phyloP scores from a whole-genome alignment of 2,888 invertebrate species.

The Philereme transversata region DNA sequence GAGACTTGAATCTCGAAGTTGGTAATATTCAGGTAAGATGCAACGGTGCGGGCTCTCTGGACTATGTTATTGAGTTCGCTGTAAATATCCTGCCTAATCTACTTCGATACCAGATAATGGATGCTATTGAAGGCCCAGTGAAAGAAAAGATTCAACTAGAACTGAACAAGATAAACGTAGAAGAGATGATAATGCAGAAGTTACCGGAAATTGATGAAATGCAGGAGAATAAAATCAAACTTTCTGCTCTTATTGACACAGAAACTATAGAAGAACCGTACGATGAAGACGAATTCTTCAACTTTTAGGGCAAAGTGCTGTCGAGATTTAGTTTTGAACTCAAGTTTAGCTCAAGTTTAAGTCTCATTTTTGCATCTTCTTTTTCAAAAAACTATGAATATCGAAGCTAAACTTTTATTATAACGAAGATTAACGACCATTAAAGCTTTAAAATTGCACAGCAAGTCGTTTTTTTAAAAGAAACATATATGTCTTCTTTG shows the following conservation, averaged over 20 bases:
- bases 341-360: too few species aligned
- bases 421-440: too few species aligned
- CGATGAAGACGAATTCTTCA: conserved; percentile 78
- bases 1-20: conserved; percentile 90
- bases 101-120: conserved; percentile 93
- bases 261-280: conserved; percentile 49
- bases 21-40: conserved; percentile 93
- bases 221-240: conserved; percentile 73
- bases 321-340: too few species aligned
- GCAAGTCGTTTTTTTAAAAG: too few species aligned
- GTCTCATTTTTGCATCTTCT: too few species aligned
- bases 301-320: conserved; percentile 55
- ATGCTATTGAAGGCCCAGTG: conserved; percentile 91
- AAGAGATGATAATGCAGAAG: conserved; percentile 88
- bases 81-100: conserved; percentile 94
- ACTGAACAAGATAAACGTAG: conserved; percentile 89
- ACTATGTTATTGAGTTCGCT: conserved; percentile 91
- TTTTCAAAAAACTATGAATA: too few species aligned
- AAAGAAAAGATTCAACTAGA: conserved; percentile 89
- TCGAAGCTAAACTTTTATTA: too few species aligned
- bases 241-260: conserved; percentile 62
- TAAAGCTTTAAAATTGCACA: too few species aligned
- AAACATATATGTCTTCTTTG: too few species aligned
- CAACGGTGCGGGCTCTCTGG: conserved; percentile 93
- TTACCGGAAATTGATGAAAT: conserved; percentile 87